Evolutionary conservation across 1,140 invertebrate species (phyloP), one percentile per base, ranked within the genome.

Genomic region (Sitobion miscanthi): DNA sequence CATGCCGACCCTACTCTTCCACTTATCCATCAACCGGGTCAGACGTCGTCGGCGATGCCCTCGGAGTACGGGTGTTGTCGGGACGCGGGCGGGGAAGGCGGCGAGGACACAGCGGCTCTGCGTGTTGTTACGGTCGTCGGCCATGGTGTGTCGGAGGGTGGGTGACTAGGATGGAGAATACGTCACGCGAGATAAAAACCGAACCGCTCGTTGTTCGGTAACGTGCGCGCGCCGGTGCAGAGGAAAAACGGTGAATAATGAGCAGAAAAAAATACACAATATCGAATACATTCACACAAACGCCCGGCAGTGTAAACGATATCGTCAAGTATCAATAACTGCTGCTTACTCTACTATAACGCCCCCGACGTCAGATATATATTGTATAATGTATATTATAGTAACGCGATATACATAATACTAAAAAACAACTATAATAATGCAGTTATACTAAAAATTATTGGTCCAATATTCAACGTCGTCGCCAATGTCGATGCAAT

Each of bases 161-260:
- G 23, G 85, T 3, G 85, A 47, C 86, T n/a, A n/a, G 35, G 88
- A 17, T n/a, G n/a, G 30, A n/a, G 35, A 45, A 69, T 93, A 93
- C 91, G 91, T 93, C 91, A 93, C 91, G 35, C 91, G 49, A 93
- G 91, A 86, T 93, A 93, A 93, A 93, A 86, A 93, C 91, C 62
- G n/a, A 91, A 77, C 25, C 9, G 83, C 23, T 35, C n/a, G 87
- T 57, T 25, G 54, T 52, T 30, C 45, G 85, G 14, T 3, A 21
- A 35, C 14, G 23, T 25, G 87, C 49, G 49, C 49, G 89, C 54
- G 54, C 89, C 30, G 25, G 35, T 57, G 90, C 90, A 25, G 25
- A n/a, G 35, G 45, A 77, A 20, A 69, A 91, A 91, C 90, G 90
- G 90, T 91, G 57, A 91, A 91, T 47, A 77, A 77, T n/a, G 30